Evolutionary conservation across 2,797 vertebrate genomes (phyloP), one percentile per base, ranked within the genome.

Genomic region (Xenentodon cancila): DNA sequence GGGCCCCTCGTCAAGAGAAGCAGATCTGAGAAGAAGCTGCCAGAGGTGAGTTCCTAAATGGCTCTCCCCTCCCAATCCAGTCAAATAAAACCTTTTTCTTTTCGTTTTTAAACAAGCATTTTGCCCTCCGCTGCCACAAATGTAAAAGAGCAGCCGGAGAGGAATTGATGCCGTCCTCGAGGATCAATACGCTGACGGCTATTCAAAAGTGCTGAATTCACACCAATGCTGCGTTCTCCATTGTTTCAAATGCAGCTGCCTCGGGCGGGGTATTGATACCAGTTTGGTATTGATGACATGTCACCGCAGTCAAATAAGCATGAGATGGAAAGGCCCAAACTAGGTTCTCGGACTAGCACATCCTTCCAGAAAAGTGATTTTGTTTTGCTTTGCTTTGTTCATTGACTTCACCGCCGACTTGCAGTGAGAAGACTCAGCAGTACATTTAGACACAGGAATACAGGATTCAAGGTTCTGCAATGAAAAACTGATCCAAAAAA

Each of bases 151-250:
- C 17, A 17, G 52, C 63, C 48, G 54, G 59, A 76, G 73, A 80
- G 79, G 79, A 76, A 85, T 82, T 76, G 80, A 88, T 64, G 81
- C 53, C 2, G 56, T 81, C 80, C 86, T 85, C 81, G 82, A 83
- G 70, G 83, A 89, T 90, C 88, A 79, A 90, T 88, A 79, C 66
- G 44, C 68, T 78, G 82, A 85, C 54, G 47, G 71, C 88, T 81
- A 75, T 88, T 89, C 79, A 90, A 82, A 88, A 87, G 76, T 86
- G 84, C 89, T 90, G 89, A 90, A 88, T 81, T 74, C 80, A 84
- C 82, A 86, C 72, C 62, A 44, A 66, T 51, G 43, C 79, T 30
- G 58, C 18, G 62, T 63, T 73, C 76, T 47, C 63, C 61, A 48
- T 82, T 87, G 80, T 86, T 87, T 87, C 81, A 84, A 80, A 85